Evolutionary conservation across 2,888 invertebrate genomes (phyloP).

Genomic region (Drosophila neonasuta): DNA sequence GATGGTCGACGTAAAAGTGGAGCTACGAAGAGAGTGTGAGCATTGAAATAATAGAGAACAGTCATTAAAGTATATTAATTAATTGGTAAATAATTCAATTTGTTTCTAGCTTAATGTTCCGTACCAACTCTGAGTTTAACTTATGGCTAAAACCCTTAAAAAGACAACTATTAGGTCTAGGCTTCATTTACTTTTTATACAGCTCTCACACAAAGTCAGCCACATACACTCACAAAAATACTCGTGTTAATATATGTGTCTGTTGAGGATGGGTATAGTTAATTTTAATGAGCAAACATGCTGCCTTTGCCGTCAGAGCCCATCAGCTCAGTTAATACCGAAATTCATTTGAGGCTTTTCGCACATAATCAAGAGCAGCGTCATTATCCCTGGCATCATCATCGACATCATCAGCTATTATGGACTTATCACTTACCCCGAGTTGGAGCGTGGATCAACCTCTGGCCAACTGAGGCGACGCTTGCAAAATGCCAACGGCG

Average conservation of each 20-base stretch:
- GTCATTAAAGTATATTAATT: constrained; percentile 75
- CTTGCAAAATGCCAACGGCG: constrained; percentile 89
- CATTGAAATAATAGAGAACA: constrained; percentile 45
- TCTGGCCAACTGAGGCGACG: constrained; percentile 92
- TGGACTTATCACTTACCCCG: constrained; percentile 86
- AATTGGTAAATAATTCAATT: constrained; percentile 72
- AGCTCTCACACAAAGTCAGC: constrained; percentile 23
- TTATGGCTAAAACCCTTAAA: constrained; percentile 25
- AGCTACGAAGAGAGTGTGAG: not conserved
- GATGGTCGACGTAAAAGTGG: constrained; percentile 64
- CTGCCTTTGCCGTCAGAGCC: constrained; percentile 4
- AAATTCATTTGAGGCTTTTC: constrained; percentile 53
- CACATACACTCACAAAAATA: not conserved
- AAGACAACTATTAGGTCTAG: constrained; percentile 31
- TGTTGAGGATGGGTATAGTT: constrained; percentile 22
- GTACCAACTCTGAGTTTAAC: constrained; percentile 13
- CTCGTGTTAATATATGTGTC: not conserved
- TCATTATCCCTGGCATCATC: constrained; percentile 23
- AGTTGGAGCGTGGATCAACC: constrained; percentile 91
- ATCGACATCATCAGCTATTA: constrained; percentile 27
- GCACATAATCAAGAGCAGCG: constrained; percentile 62
- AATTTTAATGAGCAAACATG: constrained; percentile 59
- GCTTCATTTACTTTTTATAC: constrained; percentile 61
- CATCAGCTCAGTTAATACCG: constrained; percentile 31
- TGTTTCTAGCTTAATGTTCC: constrained; percentile 13